Evolutionary conservation across 2,113 vertebrate genomes (phyloP), one percentile per base, ranked within the genome.

Genomic region (Centrocercus urophasianus): DNA sequence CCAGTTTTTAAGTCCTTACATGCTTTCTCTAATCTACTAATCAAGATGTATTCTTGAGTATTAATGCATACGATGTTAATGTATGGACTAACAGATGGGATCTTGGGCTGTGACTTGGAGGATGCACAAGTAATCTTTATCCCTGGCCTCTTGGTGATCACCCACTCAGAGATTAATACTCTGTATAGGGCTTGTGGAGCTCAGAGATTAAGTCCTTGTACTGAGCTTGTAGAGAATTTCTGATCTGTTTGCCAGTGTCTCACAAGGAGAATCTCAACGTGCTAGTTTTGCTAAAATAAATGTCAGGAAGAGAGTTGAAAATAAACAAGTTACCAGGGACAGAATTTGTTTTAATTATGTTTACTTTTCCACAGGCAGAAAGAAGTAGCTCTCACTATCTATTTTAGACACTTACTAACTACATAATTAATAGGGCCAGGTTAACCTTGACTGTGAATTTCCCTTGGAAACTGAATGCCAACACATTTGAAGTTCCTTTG

Each of bases 361-460:
- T 66, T 71, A 64, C 30, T 70, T 88, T 81, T 90, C 43, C 56
- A 67, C 34, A 24, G 60, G 73, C 1, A 8, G 73, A 83, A 88
- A 78, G 69, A 78, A 20, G 65, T 50, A 80, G 59, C 34, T 34
- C 43, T 90, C 25, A 66, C 34, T 79, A 90, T 47, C 65, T 81
- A 89, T 91, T 91, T 89, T 57, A 96, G 80, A 86, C 47, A 40
- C 72, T 93, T 90, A 45, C 50, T 83, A 74, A 74, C 65, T 88
- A 57, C 47, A 48, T 88, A 86, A 88, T 54, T 81, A 81, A 67
- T 65, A 77, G 38, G 28, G 4, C 34, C 93, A 86, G 15, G 85
- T 90, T 94, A 93, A 94, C 43, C 76, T 92, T 81, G 72, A 59
- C 34, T 13, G 3, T 71, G 73, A 86, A 86, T 75, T 94, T 93